phyloP scores from a whole-genome alignment of 1,140 invertebrate genomes.

The Akabosia matsudoensis region DNA sequence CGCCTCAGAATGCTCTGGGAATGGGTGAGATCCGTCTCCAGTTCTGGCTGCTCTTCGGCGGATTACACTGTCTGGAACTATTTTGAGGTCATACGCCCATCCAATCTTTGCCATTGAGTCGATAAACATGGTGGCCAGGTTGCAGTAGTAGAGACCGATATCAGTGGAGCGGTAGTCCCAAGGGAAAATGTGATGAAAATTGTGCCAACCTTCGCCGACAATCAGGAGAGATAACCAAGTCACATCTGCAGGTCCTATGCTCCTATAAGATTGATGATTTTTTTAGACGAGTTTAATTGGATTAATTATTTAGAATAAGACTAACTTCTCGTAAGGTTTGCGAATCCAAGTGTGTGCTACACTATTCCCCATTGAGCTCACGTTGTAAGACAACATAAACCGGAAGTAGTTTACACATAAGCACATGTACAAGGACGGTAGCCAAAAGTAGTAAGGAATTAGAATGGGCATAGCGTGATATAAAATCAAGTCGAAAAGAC shows the following conservation, averaged over 20 bases:
- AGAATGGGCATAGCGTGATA: slow-evolving; percentile 79
- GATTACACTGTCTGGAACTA: slow-evolving; percentile 53
- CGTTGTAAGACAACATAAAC: slow-evolving; percentile 66
- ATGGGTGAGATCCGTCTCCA: slow-evolving; percentile 65
- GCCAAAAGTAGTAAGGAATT: slow-evolving; percentile 68
- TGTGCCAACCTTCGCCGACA: slow-evolving; percentile 15
- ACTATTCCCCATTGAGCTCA: slow-evolving; percentile 70
- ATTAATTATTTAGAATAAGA: slow-evolving; percentile 42
- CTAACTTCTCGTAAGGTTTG: slow-evolving; percentile 64
- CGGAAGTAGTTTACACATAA: slow-evolving; percentile 80
- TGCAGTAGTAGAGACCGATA: slow-evolving; percentile 72
- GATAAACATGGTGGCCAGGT: slow-evolving; percentile 62
- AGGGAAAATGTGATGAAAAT: slow-evolving; percentile 63
- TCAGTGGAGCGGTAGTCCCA: slow-evolving; percentile 88
- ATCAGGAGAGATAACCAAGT: slow-evolving; percentile 6
- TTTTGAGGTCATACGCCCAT: slow-evolving; percentile 57
- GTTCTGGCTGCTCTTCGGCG: slow-evolving; percentile 60
- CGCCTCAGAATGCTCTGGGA: not conserved
- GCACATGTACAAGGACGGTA: slow-evolving; percentile 70
- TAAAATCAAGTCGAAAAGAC: slow-evolving; percentile 75
- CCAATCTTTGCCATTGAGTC: slow-evolving; percentile 57
- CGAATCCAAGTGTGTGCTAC: slow-evolving; percentile 66
- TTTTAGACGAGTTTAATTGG: not conserved
- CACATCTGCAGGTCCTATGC: not conserved
- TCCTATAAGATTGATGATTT: not conserved